A percentile compares a stretch with the other conserved stretches of the same genome.
phyloP scores from a whole-genome alignment of 2,888 invertebrate species.

The Drosophila kanekoi region DNA sequence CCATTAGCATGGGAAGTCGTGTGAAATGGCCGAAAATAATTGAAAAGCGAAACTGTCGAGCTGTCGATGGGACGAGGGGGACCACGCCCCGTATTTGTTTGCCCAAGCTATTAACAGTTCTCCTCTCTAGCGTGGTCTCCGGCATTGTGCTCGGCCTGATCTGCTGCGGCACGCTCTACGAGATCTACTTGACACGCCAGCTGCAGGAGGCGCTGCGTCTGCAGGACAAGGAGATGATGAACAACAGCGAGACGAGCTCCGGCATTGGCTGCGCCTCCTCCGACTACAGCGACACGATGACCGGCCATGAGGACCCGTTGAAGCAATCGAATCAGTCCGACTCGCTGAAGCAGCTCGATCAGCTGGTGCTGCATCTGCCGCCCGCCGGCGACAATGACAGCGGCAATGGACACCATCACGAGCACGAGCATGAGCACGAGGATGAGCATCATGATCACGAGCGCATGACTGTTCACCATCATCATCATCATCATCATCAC shows the following conservation, averaged over 20 bases:
- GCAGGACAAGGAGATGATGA: constrained; percentile 84
- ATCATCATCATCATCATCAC: constrained; percentile 27
- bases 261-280: constrained; percentile 86
- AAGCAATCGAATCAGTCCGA: constrained; percentile 63
- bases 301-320: constrained; percentile 71
- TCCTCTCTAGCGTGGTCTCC: constrained; percentile 86
- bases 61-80: too few relatives aligned
- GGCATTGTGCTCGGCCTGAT: constrained; percentile 87
- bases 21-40: constrained; percentile 45
- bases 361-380: constrained; percentile 84
- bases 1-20: constrained; percentile 57
- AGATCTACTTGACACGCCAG: constrained; percentile 85
- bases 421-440: constrained; percentile 23
- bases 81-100: constrained; percentile 34
- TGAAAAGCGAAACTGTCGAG: constrained; percentile 63
- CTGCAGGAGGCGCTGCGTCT: constrained; percentile 79
- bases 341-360: constrained; percentile 81
- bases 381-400: constrained; percentile 85
- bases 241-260: constrained; percentile 85
- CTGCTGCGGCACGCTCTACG: constrained; percentile 89
- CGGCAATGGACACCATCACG: constrained; percentile 56
- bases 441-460: constrained; percentile 46
- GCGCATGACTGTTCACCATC: constrained; percentile 39
- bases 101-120: constrained; percentile 42
- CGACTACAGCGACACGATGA: constrained; percentile 84